These are phyloP conservation scores for Ctenopoma kingsleyae DNA, from an alignment of 2,797 vertebrate species.

Conservation along the genomic window DNA sequence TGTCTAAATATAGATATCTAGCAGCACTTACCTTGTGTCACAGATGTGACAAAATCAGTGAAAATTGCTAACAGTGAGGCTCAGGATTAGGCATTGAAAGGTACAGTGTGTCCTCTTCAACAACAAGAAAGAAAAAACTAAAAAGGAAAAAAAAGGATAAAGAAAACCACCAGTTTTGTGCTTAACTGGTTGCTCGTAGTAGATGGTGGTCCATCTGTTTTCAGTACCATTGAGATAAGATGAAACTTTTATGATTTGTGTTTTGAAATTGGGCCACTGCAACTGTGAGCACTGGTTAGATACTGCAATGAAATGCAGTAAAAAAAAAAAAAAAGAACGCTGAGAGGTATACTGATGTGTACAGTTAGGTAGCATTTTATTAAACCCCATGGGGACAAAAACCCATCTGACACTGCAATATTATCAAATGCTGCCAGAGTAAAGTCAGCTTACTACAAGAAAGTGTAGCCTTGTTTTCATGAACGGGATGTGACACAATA, in stretches of 20 bases:
- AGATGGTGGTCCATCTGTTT: conserved; percentile 52
- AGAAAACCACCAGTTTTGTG: conserved; percentile 28
- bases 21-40: not conserved
- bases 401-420: not conserved
- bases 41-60: conserved; percentile 8
- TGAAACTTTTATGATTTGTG: conserved; percentile 59
- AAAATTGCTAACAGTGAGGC: not conserved
- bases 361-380: not conserved
- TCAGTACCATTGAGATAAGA: conserved; percentile 34
- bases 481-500: too few species aligned
- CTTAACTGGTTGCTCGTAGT: conserved; percentile 25
- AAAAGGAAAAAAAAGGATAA: not conserved
- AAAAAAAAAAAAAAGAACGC: conserved; percentile 1
- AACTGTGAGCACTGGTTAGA: conserved; percentile 23
- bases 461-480: not conserved
- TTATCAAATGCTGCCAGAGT: not conserved
- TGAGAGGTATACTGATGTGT: not conserved
- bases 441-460: not conserved
- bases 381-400: not conserved
- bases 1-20: not conserved
- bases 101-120: not conserved
- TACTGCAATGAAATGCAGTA: conserved; percentile 1
- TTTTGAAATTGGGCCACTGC: conserved; percentile 53
- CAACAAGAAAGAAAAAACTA: not conserved
- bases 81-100: not conserved